These are phyloP conservation scores for Tetranychus piercei DNA, from an alignment of 2,888 invertebrate genomes.

Conservation along the genomic window DNA sequence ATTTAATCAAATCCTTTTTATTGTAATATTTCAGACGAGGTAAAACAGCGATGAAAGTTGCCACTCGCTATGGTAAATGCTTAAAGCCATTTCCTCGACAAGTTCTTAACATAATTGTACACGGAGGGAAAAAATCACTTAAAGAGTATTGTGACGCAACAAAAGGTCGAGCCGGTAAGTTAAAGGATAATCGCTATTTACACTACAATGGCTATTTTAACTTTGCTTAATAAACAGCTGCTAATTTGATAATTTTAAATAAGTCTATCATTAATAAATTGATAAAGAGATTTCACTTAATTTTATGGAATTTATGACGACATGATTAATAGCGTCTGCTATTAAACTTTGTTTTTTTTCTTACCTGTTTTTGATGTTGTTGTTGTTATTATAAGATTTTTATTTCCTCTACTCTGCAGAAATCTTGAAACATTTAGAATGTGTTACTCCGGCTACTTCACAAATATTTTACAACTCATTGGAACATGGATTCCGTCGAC, in stretches of 20 bases:
- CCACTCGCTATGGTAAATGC: constrained; percentile 11
- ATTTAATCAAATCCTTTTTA: neutral
- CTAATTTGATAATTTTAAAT: neutral
- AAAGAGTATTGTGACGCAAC: constrained; percentile 7
- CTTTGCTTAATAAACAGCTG: neutral
- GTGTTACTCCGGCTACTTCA: neutral
- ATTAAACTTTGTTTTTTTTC: neutral
- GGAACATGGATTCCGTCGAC: constrained; percentile 1
- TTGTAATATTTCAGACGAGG: neutral
- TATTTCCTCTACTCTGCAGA: neutral
- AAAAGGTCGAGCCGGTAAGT: neutral
- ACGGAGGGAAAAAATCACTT: constrained; percentile 8
- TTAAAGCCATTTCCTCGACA: constrained; percentile 19
- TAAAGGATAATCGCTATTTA: neutral
- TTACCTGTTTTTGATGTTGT: no score
- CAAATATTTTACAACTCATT: neutral
- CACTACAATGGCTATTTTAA: neutral
- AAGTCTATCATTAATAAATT: neutral
- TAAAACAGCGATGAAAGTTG: neutral
- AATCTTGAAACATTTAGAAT: constrained; percentile 1
- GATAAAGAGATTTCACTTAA: neutral
- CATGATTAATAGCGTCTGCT: neutral
- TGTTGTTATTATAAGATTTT: no score
- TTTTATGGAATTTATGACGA: neutral
- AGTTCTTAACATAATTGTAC: constrained; percentile 14